Percentiles rank a stretch among this genome's conserved stretches.
Evolutionary conservation across 2,888 invertebrate species (phyloP).

Genomic region (Andrena flavipes): DNA sequence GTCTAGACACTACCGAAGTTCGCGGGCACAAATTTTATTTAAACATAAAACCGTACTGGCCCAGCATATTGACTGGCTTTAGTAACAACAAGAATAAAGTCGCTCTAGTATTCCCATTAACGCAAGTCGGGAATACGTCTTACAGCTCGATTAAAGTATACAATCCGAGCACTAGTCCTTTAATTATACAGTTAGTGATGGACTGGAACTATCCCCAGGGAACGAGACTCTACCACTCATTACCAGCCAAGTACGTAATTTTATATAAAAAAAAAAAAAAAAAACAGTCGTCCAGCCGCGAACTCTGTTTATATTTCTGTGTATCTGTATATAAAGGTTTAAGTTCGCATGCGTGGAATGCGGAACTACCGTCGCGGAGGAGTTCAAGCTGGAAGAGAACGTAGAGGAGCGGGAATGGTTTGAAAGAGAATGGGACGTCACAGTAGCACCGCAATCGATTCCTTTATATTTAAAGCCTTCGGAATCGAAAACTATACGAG

Average conservation of each 20-base stretch:
- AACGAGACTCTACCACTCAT: slow-evolving; percentile 85
- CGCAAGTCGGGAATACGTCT: slow-evolving; percentile 90
- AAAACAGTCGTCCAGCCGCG: neutral
- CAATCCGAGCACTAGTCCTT: slow-evolving; percentile 90
- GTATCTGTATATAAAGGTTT: slow-evolving; percentile 71
- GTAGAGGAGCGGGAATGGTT: slow-evolving; percentile 74
- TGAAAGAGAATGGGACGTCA: slow-evolving; percentile 77
- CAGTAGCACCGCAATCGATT: slow-evolving; percentile 76
- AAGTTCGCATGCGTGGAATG: slow-evolving; percentile 80
- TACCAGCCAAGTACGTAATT: slow-evolving; percentile 84
- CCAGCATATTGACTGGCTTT: slow-evolving; percentile 84
- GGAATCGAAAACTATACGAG: slow-evolving; percentile 76
- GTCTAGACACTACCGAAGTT: slow-evolving; percentile 91
- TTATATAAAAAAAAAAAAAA: no score
- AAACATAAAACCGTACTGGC: slow-evolving; percentile 90
- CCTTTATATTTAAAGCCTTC: slow-evolving; percentile 78
- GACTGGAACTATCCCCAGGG: slow-evolving; percentile 90
- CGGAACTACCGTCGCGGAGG: slow-evolving; percentile 76
- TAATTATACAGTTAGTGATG: slow-evolving; percentile 91
- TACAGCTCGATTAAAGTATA: slow-evolving; percentile 88
- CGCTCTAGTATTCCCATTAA: slow-evolving; percentile 88
- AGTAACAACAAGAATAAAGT: slow-evolving; percentile 83
- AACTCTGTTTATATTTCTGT: neutral
- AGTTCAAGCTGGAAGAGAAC: slow-evolving; percentile 79
- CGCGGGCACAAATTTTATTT: slow-evolving; percentile 89